Evolutionary conservation across 2,888 invertebrate genomes (phyloP).

Genomic region (Blera fallax): DNA sequence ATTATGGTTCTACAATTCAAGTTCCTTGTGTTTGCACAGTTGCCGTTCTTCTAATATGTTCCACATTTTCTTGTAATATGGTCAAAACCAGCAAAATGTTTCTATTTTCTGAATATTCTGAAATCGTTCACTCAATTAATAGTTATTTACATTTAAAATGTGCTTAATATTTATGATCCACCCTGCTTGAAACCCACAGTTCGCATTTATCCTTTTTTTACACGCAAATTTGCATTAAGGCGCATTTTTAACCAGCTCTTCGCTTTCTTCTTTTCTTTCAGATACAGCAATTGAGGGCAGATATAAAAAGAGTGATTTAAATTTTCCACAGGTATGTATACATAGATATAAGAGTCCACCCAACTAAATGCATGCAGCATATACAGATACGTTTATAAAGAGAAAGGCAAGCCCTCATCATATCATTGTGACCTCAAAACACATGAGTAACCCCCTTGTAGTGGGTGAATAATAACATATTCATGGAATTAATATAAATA

Average conservation of each 20-base stretch:
- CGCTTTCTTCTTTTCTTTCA: constrained; percentile 45
- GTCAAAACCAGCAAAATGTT: no score
- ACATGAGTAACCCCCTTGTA: neutral
- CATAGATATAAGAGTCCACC: neutral
- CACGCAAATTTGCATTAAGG: neutral
- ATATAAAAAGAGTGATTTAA: constrained; percentile 72
- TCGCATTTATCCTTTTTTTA: neutral
- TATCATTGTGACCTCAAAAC: neutral
- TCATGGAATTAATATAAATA: constrained; percentile 2
- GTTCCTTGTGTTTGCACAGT: no score
- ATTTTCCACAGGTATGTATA: constrained; percentile 66
- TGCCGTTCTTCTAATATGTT: no score
- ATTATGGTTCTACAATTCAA: no score
- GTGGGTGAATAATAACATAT: neutral
- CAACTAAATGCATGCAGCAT: neutral
- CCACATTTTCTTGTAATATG: no score
- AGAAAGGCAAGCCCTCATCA: neutral
- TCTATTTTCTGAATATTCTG: no score
- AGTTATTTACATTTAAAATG: neutral
- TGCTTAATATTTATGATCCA: neutral
- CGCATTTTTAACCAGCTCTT: neutral
- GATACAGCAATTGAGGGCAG: constrained; percentile 70
- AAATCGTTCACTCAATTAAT: no score
- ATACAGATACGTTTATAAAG: constrained; percentile 2
- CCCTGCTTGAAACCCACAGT: neutral